Conservation (phyloP, 2,113 vertebrate species). For the Neotoma lepida region DNA sequence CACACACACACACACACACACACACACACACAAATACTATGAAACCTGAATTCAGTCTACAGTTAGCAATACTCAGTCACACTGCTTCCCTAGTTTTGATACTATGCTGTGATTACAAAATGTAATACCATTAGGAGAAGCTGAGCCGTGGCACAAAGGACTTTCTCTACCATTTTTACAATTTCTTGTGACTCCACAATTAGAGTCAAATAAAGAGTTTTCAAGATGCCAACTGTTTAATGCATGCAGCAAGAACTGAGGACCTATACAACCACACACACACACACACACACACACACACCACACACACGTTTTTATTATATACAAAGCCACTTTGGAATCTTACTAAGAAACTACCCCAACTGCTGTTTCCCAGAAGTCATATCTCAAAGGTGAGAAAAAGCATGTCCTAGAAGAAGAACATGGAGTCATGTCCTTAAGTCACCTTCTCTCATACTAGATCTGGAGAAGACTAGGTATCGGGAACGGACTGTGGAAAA, state of each 20-base stretch:
- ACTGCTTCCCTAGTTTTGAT: background rate
- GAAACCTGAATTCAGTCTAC: background rate
- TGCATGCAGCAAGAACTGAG: background rate
- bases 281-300: background rate
- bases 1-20: background rate
- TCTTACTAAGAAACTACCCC: background rate
- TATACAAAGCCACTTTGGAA: background rate
- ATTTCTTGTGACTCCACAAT: background rate
- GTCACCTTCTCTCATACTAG: background rate
- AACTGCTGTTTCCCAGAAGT: background rate
- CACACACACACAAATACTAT: background rate
- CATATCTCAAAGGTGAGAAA: background rate
- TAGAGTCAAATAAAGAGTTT: slow-evolving; percentile 18
- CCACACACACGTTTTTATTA: background rate
- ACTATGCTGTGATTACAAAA: background rate
- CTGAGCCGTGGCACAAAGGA: background rate
- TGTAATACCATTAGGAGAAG: background rate
- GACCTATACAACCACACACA: background rate
- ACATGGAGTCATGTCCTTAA: background rate
- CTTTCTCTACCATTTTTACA: background rate
- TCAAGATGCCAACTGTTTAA: background rate
- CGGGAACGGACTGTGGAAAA: accelerated
- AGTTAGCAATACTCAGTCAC: background rate
- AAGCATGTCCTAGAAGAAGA: background rate
- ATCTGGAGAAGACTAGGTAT: background rate